Evolutionary conservation across 2,797 vertebrate species (phyloP).

Genomic region (Danio choprae): DNA sequence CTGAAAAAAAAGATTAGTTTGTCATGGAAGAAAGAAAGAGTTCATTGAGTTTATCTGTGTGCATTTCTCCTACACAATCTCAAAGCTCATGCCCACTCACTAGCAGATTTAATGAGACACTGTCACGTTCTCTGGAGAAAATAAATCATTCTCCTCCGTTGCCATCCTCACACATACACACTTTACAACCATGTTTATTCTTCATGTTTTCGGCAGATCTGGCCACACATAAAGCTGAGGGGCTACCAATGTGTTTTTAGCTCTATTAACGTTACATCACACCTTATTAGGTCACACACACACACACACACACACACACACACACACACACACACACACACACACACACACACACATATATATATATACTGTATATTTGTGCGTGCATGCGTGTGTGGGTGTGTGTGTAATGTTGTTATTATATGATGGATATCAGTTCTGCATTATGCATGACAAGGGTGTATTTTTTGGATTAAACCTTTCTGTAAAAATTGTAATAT

Average conservation of each 20-base stretch:
- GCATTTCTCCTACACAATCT: slow-evolving; percentile 37
- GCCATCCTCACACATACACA: slow-evolving; percentile 23
- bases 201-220: slow-evolving; percentile 8
- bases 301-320: too few species aligned
- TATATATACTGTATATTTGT: too few species aligned
- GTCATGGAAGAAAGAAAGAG: not conserved
- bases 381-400: too few species aligned
- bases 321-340: too few species aligned
- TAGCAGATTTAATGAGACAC: slow-evolving; percentile 32
- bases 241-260: not conserved
- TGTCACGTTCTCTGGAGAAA: slow-evolving; percentile 18
- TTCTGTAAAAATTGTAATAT: too few species aligned
- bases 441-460: too few species aligned
- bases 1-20: not conserved
- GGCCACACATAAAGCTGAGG: not conserved
- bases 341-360: too few species aligned
- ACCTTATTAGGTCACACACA: slow-evolving; percentile 20
- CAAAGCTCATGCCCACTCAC: slow-evolving; percentile 38
- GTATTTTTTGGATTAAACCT: too few species aligned
- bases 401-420: too few species aligned
- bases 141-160: slow-evolving; percentile 38
- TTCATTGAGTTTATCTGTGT: slow-evolving; percentile 17
- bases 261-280: slow-evolving; percentile 9
- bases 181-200: slow-evolving; percentile 25
- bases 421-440: too few species aligned